phyloP scores from a whole-genome alignment of 2,888 invertebrate species.

The Tiliacea citrago region DNA sequence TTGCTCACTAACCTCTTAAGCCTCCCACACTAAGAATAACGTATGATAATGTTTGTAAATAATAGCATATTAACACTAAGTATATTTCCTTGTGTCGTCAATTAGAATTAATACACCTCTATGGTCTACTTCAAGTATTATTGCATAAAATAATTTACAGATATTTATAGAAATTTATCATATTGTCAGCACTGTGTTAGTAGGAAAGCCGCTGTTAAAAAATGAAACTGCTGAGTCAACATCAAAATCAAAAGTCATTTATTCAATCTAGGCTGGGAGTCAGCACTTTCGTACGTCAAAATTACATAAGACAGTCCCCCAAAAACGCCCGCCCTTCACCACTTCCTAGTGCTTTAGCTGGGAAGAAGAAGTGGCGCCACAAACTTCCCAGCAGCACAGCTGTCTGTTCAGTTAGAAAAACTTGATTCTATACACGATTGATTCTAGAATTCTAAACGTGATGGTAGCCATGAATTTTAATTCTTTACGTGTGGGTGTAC shows the following conservation, averaged over 20 bases:
- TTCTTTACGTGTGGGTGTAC: background rate
- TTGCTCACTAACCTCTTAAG: constrained; percentile 6
- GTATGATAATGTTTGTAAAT: constrained; percentile 36
- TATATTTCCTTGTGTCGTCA: constrained; percentile 27
- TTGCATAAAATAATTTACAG: background rate
- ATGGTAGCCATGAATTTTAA: background rate
- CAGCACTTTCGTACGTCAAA: too few relatives aligned
- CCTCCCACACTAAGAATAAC: constrained; percentile 39
- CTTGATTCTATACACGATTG: too few relatives aligned
- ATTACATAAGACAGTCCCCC: too few relatives aligned
- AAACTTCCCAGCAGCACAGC: too few relatives aligned
- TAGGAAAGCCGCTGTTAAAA: too few relatives aligned
- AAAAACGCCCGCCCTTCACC: too few relatives aligned
- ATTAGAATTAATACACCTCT: background rate
- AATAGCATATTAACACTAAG: constrained; percentile 22
- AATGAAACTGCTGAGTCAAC: background rate
- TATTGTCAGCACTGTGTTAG: background rate
- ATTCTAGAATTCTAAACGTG: background rate
- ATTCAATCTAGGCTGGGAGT: too few relatives aligned
- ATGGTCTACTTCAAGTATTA: background rate
- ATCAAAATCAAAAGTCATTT: too few relatives aligned
- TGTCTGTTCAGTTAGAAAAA: too few relatives aligned
- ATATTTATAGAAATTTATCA: background rate
- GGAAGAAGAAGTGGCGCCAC: too few relatives aligned
- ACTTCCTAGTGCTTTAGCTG: too few relatives aligned